phyloP scores from a whole-genome alignment of 2,797 vertebrate genomes.

The Gambusia yucatana region DNA sequence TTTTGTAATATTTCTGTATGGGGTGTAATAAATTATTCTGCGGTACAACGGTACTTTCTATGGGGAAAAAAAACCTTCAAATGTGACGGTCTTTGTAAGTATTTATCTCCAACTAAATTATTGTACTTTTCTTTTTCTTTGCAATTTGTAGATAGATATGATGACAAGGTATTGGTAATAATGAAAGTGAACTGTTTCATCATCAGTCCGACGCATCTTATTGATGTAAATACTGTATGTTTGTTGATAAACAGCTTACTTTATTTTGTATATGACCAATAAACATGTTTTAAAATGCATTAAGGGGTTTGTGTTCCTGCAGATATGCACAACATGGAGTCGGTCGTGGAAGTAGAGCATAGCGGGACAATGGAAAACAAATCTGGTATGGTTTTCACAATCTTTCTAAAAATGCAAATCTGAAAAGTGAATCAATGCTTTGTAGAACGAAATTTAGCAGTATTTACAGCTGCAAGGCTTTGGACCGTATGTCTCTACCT shows the following conservation, averaged over 20 bases:
- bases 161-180: slow-evolving; percentile 84
- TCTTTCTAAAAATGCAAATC: background rate
- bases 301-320: slow-evolving; percentile 1
- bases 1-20: slow-evolving; percentile 86
- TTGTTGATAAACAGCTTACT: slow-evolving; percentile 97
- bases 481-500: background rate
- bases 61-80: slow-evolving; percentile 76
- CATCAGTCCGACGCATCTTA: slow-evolving; percentile 83
- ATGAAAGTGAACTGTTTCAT: slow-evolving; percentile 81
- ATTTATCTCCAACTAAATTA: slow-evolving; percentile 97
- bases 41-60: slow-evolving; percentile 79
- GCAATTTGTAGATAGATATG: slow-evolving; percentile 86
- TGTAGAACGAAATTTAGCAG: background rate
- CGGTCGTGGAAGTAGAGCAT: background rate
- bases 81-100: slow-evolving; percentile 87
- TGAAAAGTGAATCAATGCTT: background rate
- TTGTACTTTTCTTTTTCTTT: slow-evolving; percentile 84
- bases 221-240: slow-evolving; percentile 98
- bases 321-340: background rate
- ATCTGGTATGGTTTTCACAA: background rate
- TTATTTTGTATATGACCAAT: slow-evolving; percentile 99
- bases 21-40: slow-evolving; percentile 86
- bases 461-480: background rate
- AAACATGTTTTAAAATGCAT: slow-evolving; percentile 92
- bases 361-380: background rate